Conservation (phyloP, 1,140 invertebrate species). For the Tetragonula clypearis region DNA sequence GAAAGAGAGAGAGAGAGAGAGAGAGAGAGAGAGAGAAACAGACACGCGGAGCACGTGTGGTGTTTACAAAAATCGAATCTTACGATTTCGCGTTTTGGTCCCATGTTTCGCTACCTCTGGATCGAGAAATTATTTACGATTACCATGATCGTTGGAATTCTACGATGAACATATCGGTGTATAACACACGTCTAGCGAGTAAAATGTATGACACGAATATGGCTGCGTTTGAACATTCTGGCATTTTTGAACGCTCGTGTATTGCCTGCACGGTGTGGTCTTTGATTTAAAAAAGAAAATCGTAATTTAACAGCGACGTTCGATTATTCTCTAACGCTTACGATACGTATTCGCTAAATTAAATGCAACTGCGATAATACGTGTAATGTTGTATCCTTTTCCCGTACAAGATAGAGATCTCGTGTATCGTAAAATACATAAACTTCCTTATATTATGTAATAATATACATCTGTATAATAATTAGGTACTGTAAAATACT, state of each 20-base stretch:
- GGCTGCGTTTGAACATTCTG: not conserved
- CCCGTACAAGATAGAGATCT: not conserved
- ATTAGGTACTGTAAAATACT: conserved; percentile 28
- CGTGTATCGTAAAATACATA: conserved; percentile 12
- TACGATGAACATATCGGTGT: not conserved
- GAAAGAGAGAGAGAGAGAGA: too few relatives aligned
- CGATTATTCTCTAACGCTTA: not conserved
- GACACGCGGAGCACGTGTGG: too few relatives aligned
- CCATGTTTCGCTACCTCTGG: conserved; percentile 15
- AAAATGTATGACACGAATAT: conserved; percentile 5
- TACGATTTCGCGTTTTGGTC: conserved; percentile 19
- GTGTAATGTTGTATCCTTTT: not conserved
- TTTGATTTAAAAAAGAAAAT: not conserved
- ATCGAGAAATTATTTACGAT: not conserved
- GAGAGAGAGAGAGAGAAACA: too few relatives aligned
- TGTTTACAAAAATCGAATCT: not conserved
- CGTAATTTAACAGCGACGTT: not conserved
- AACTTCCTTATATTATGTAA: not conserved
- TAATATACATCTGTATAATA: conserved; percentile 17
- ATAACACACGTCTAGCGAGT: not conserved
- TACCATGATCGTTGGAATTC: not conserved
- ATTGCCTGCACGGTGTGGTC: not conserved
- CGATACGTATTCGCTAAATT: not conserved
- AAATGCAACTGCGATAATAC: not conserved
- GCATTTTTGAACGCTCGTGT: not conserved